These are phyloP conservation scores for Agriotes lineatus DNA, from an alignment of 2,888 invertebrate genomes.

Conservation along the genomic window DNA sequence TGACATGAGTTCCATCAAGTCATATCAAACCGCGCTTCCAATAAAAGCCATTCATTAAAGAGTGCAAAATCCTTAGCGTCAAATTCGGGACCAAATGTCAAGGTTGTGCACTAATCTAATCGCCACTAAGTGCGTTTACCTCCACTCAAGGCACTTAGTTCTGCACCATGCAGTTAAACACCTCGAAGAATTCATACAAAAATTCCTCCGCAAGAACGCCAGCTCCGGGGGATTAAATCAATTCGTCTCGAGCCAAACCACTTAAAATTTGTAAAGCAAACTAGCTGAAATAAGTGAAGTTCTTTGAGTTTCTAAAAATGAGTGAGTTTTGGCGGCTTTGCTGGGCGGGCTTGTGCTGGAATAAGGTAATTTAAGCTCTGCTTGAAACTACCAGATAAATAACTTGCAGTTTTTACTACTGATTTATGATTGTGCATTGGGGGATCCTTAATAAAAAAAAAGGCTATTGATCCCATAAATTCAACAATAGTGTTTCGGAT, in stretches of 20 bases:
- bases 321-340: no score
- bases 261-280: background rate
- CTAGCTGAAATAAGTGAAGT: no score
- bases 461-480: no score
- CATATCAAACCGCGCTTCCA: slow-evolving; percentile 10
- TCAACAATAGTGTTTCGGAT: no score
- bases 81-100: slow-evolving; percentile 27
- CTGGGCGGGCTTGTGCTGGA: no score
- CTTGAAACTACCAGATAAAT: no score
- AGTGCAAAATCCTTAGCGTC: slow-evolving; percentile 27
- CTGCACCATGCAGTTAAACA: slow-evolving; percentile 2
- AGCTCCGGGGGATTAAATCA: background rate
- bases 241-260: background rate
- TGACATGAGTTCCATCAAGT: background rate
- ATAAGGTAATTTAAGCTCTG: no score
- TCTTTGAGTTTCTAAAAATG: no score
- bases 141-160: slow-evolving; percentile 22
- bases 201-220: background rate
- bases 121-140: slow-evolving; percentile 32
- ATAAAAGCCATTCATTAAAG: slow-evolving; percentile 28
- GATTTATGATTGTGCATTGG: no score
- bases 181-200: slow-evolving; percentile 11
- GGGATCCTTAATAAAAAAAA: no score
- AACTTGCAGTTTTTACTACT: no score
- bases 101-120: slow-evolving; percentile 30